Base-by-base conservation (phyloP, 2,888 invertebrate genomes). In the Andricus quercusramuli region DNA sequence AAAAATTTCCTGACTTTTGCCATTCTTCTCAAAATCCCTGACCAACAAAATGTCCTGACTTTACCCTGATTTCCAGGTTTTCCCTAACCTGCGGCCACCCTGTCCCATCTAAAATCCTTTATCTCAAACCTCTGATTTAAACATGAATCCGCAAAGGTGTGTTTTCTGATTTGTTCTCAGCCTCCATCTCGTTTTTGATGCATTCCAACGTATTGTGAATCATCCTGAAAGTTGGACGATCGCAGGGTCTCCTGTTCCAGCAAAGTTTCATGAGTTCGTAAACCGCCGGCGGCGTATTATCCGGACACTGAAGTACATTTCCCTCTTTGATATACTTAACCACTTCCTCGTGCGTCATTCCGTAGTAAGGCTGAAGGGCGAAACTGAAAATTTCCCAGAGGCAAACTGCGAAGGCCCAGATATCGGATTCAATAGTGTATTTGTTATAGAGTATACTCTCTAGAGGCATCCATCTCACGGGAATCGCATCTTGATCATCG, bases 301-400 rank as follows among this genome's bases (percentile, higher is more conserved):
- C 98, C 1, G 99, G 99, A 90, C 97, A 97, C 74, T 96, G 96
- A 77, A 99, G 95, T 67, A 98, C 96, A 93, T 98, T 97, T 17
- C 98, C 98, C 86, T 98, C 98, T 93, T 98, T 98, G 79, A 99
- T 95, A 93, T 97, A 98, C 90, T 97, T 97, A 20, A 98, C 97
- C 51, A 99, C 99, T 94, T 99, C 98, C 92, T 98, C 98, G 91
- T 99, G 99, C 17, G 98, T 98, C 96, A 98, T 97, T 8, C 98
- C 99, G 92, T 98, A 98, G 91, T 99, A 99, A 13, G 99, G 99
- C 93, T 99, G 99, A 83, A 98, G 94, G 37, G 98, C 98, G 93
- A 98, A 99, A 70, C 98, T 97, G 93, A 98, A 99, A 90, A 99
- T 97, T 93, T 99, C 99, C 99, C 99, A 99, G 66, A 99, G 94